Percentiles rank a stretch among this genome's conserved stretches.
Conservation (phyloP, 1,140 invertebrate species). For the Drosophila sp. region DNA sequence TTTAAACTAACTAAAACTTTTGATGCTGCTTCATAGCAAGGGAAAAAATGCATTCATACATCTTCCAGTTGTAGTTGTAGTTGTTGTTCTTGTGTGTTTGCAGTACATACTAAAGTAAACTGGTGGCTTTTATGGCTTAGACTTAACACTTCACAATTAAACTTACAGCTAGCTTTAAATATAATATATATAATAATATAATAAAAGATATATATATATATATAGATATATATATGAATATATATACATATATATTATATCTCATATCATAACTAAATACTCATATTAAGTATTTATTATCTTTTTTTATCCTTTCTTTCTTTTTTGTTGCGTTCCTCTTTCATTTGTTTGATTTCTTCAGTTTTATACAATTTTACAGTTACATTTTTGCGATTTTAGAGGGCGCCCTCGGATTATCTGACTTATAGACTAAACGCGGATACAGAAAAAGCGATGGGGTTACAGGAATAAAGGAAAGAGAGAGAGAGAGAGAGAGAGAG, state of each 20-base stretch:
- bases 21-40: neutral
- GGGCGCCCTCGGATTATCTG: constrained; percentile 21
- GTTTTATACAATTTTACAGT: constrained; percentile 31
- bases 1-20: constrained; percentile 9
- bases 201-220: constrained; percentile 10
- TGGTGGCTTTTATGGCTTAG: constrained; percentile 74
- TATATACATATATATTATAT: constrained; percentile 22
- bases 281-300: constrained; percentile 23
- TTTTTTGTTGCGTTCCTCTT: constrained; percentile 24
- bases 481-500: neutral
- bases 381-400: constrained; percentile 28
- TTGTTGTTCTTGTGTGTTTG: constrained; percentile 41
- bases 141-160: constrained; percentile 64
- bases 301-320: constrained; percentile 6
- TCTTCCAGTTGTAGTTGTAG: constrained; percentile 14
- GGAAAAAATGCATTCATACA: constrained; percentile 28
- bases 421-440: constrained; percentile 28
- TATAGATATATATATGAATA: constrained; percentile 11
- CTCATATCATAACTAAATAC: constrained; percentile 14
- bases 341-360: constrained; percentile 11
- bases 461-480: constrained; percentile 3
- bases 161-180: constrained; percentile 41
- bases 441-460: constrained; percentile 13
- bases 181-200: constrained; percentile 22
- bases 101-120: constrained; percentile 65